Base-by-base conservation (phyloP, 2,888 invertebrate genomes). In the Chrysotoxum bicinctum region DNA sequence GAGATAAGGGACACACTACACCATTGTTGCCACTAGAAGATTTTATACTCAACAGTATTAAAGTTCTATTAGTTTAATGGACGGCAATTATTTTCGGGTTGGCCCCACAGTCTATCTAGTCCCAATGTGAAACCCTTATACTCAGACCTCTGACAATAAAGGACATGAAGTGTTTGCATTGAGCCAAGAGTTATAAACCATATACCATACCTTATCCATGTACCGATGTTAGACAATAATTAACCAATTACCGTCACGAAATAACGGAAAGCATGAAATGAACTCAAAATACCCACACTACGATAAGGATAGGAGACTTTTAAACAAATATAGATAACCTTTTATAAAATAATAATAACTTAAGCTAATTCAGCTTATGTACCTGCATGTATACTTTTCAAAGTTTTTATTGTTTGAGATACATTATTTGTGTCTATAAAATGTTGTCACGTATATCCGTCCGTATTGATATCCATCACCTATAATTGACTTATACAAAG, bases 221-320 rank as follows among this genome's bases (percentile, higher is more conserved):
- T 14, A 23, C 72, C 45, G 54, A 68, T 77, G 54, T 78, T 43
- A 75, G 75, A 60, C 54, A 40, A 66, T 76, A 35, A 68, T 78
- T 73, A 78, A 58, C 37, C 82, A 78, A 78, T 82, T 82, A 82
- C 52, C 72, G 82, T 66, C 78, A 77, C 77, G 78, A 30, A 64
- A 80, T 52, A 73, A 10, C 21, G 3, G 30, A 30, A 4, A 43
- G 12, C 66, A 60, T 26, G 32, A 50, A 74, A 14, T 14, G 16
- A 69, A 30, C n/a, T 37, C 8, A 69, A 54, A 54, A 48, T 37
- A 48, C 16, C 26, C 32, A 16, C n/a, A 32, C 14, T 21, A 8
- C 12, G 26, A 40, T 54, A 40, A 10, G 23, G 19, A 30, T 30
- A 19, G 35, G 32, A 32, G 37, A 37, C 10, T 62, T 62, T 43